Base-by-base conservation (phyloP, 1,140 invertebrate species). In the Tetranychus urticae region DNA sequence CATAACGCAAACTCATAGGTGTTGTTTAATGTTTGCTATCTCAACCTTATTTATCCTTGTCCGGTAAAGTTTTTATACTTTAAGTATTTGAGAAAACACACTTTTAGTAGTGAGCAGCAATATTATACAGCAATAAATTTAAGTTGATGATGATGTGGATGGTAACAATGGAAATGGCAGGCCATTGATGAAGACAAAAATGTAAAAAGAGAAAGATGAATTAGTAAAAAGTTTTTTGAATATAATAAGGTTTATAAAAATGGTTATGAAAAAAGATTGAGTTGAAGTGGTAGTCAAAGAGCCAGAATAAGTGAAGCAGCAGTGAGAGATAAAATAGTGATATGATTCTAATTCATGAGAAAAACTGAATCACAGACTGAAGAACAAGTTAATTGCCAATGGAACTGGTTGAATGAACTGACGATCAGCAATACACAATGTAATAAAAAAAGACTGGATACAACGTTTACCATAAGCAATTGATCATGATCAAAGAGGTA, bases 371-470 rank as follows among this genome's bases (percentile, higher is more conserved):
- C 56, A 60, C 10, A 14, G 47, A 60, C 13, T 60, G 59, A 34
- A 60, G 8, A 12, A 10, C 58, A 59, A 34, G 42, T 31, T 59
- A 60, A 36, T 50, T 34, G 31, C n/a, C 23, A 10, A 36, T 10
- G 31, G 31, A 8, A 56, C 23, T 56, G 60, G 59, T 59, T 56
- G 55, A 58, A 52, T 2, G 70, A 64, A 63, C 63, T 12, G 68
- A 65, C 45, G 69, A 69, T n/a, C n/a, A 70, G 64, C 48, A n/a
- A n/a, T n/a, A n/a, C n/a, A 55, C 62, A 48, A 50, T 63, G 57
- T 39, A 47, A 54, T 58, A 61, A 34, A 46, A 63, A 45, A 37
- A 58, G 31, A 82, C 80, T 67, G 79, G 76, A 69, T 78, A 81
- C n/a, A n/a, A n/a, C n/a, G n/a, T n/a, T n/a, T 47, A n/a, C n/a